Evolutionary conservation across 2,888 invertebrate species (phyloP).

Genomic region (Tridacna gigas): DNA sequence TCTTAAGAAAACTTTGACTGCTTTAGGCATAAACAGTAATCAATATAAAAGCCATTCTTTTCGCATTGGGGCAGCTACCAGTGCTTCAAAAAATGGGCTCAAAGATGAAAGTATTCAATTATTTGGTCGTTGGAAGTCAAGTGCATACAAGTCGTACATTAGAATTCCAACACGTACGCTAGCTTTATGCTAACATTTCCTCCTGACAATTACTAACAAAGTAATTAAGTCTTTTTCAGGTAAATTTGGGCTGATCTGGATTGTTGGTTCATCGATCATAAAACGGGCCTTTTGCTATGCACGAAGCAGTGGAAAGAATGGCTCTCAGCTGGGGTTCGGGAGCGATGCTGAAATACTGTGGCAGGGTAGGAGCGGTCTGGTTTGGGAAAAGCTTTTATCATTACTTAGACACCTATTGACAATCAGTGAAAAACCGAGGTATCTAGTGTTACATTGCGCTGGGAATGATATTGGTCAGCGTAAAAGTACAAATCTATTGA

Average conservation of each 20-base stretch:
- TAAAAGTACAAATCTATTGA: neutral
- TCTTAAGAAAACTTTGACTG: neutral
- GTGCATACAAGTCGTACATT: neutral
- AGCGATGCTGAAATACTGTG: neutral
- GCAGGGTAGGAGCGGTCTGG: neutral
- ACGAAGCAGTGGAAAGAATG: neutral
- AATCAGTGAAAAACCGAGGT: neutral
- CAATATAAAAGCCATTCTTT: neutral
- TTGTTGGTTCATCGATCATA: conserved; percentile 5
- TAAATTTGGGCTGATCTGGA: neutral
- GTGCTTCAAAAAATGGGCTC: neutral
- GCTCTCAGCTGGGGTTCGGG: neutral
- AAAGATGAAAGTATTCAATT: neutral
- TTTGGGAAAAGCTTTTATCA: neutral
- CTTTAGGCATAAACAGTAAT: neutral
- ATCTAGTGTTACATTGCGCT: neutral
- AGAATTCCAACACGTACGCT: neutral
- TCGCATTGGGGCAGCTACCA: neutral
- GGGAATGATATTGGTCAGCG: neutral
- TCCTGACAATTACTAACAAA: neutral
- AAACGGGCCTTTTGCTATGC: neutral
- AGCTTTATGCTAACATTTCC: neutral
- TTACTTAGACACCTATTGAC: neutral
- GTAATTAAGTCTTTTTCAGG: neutral
- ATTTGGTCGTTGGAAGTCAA: neutral